Evolutionary conservation across 1,140 invertebrate species (phyloP).

Genomic region (Drosophila mojavensis): DNA sequence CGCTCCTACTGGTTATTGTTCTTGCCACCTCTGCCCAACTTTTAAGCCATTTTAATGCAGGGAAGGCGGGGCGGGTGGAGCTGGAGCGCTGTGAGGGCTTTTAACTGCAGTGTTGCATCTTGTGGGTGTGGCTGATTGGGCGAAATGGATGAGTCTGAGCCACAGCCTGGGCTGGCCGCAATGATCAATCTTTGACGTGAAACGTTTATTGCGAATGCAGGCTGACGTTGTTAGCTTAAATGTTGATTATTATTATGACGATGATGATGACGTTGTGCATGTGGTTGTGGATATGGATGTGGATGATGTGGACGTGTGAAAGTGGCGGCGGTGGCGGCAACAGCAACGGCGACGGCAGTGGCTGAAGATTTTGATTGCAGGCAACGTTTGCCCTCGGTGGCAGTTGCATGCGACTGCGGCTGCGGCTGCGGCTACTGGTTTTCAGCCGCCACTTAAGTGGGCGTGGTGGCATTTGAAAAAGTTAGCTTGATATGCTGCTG

Average conservation of each 20-base stretch:
- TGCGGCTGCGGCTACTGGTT: conserved; percentile 57
- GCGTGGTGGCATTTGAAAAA: conserved; percentile 69
- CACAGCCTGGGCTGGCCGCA: conserved; percentile 38
- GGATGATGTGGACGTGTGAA: conserved; percentile 51
- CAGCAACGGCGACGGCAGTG: conserved; percentile 25
- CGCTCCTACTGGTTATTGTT: conserved; percentile 39
- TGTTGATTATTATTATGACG: conserved; percentile 49
- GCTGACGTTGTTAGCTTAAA: conserved; percentile 51
- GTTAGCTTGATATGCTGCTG: conserved; percentile 46
- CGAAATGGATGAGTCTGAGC: conserved; percentile 68
- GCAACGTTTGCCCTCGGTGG: conserved; percentile 46
- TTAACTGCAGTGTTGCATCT: conserved; percentile 44
- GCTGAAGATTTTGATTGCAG: conserved; percentile 66
- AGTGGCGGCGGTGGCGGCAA: conserved; percentile 26
- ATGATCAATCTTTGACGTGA: conserved; percentile 74
- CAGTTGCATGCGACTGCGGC: conserved; percentile 22
- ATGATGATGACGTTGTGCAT: conserved; percentile 43
- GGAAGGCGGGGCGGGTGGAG: background rate
- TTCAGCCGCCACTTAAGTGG: conserved; percentile 65
- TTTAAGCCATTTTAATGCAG: conserved; percentile 66
- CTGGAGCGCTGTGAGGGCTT: background rate
- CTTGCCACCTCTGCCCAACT: conserved; percentile 59
- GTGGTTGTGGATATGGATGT: conserved; percentile 40
- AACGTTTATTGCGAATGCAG: conserved; percentile 56
- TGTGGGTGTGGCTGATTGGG: conserved; percentile 79